Conservation (phyloP, 2,888 invertebrate genomes). For the Epirrhoe alternata region DNA sequence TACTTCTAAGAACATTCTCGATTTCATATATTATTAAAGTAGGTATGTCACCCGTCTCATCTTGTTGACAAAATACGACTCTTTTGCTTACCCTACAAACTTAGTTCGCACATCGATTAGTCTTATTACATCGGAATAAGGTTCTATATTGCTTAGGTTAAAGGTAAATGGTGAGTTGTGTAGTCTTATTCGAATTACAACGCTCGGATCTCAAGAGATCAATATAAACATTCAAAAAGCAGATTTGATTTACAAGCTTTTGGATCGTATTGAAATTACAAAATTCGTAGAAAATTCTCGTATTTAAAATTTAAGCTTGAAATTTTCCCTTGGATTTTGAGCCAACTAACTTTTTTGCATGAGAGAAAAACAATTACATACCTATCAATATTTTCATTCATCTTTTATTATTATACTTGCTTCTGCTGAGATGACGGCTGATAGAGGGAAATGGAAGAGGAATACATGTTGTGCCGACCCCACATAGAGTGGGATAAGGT, state of each 20-base stretch:
- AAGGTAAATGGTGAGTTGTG: slow-evolving; percentile 37
- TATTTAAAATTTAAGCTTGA: no score
- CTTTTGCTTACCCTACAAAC: slow-evolving; percentile 37
- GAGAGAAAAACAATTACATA: no score
- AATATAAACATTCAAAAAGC: slow-evolving; percentile 71
- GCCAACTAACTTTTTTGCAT: no score
- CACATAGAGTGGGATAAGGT: no score
- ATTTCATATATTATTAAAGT: slow-evolving; percentile 62
- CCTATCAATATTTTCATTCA: no score
- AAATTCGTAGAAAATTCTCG: not conserved
- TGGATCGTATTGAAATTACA: slow-evolving; percentile 38
- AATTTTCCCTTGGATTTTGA: no score
- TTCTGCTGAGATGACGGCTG: no score
- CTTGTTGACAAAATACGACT: slow-evolving; percentile 59
- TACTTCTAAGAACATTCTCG: slow-evolving; percentile 50
- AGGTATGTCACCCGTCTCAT: slow-evolving; percentile 54
- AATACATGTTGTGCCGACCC: no score
- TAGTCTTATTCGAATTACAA: slow-evolving; percentile 68
- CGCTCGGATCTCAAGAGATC: slow-evolving; percentile 61
- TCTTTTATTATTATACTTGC: no score
- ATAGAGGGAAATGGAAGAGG: no score
- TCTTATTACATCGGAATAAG: slow-evolving; percentile 30
- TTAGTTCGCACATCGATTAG: slow-evolving; percentile 17
- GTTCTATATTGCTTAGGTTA: slow-evolving; percentile 30
- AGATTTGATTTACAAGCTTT: slow-evolving; percentile 65